These are phyloP conservation scores for Pollenia angustigena DNA, from an alignment of 2,888 invertebrate genomes.

Conservation along the genomic window DNA sequence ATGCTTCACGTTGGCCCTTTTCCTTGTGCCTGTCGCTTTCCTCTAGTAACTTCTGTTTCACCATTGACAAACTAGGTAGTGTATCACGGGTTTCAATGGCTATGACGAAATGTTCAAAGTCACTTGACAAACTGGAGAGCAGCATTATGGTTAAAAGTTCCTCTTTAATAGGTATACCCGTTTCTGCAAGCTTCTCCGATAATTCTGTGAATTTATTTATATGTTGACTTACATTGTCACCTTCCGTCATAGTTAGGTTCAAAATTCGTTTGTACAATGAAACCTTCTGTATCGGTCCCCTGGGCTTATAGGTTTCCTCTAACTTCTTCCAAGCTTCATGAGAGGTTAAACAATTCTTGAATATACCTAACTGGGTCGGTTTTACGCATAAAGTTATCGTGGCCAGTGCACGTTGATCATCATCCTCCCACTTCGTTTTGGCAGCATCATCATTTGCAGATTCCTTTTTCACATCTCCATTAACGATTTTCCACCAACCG, in stretches of 20 bases:
- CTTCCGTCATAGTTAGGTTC: constrained; percentile 23
- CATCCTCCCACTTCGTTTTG: constrained; percentile 12
- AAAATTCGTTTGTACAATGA: constrained; percentile 69
- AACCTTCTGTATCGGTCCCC: constrained; percentile 65
- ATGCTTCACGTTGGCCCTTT: constrained; percentile 7
- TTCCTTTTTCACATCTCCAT: constrained; percentile 8
- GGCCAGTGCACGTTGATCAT: constrained; percentile 47
- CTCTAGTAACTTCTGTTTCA: constrained; percentile 57
- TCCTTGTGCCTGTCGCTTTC: constrained; percentile 47
- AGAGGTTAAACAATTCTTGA: constrained; percentile 46
- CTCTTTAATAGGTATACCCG: constrained; percentile 42
- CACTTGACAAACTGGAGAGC: constrained; percentile 56
- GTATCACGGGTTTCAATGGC: constrained; percentile 65
- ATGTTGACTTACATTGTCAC: constrained; percentile 16
- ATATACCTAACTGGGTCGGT: constrained; percentile 39
- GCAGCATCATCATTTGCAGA: neutral
- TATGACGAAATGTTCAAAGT: constrained; percentile 63
- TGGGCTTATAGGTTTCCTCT: constrained; percentile 46
- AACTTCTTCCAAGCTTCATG: constrained; percentile 49
- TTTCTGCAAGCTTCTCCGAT: constrained; percentile 52
- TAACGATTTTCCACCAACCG: neutral
- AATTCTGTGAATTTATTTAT: constrained; percentile 52
- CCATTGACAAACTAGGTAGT: constrained; percentile 39
- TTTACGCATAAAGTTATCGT: constrained; percentile 49
- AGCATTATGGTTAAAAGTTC: constrained; percentile 58